Conservation (phyloP, 2,113 vertebrate genomes). For the Leptocoma aspasia region DNA sequence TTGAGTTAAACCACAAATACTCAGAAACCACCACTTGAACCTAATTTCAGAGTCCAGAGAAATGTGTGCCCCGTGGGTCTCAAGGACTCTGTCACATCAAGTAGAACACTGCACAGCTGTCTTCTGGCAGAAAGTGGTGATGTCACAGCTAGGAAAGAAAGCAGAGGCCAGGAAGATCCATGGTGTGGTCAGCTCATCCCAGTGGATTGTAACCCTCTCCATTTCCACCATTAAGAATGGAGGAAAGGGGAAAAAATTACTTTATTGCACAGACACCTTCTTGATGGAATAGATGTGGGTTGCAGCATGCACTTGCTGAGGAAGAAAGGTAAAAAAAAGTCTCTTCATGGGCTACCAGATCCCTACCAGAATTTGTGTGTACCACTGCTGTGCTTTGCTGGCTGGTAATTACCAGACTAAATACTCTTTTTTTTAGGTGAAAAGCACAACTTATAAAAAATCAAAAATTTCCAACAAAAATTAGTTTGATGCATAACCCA, state of each 20-base stretch:
- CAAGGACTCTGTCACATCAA: not conserved
- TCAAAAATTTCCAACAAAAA: not conserved
- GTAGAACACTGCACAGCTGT: not conserved
- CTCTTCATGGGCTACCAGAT: not conserved
- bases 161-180: not conserved
- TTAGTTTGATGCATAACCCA: not conserved
- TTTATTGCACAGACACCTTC: not conserved
- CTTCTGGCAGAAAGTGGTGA: not conserved
- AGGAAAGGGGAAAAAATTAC: not conserved
- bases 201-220: not conserved
- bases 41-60: not conserved
- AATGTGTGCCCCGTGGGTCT: fast-evolving
- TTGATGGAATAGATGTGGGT: too few relatives aligned
- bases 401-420: not conserved
- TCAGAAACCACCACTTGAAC: not conserved
- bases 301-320: not conserved
- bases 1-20: not conserved
- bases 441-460: not conserved
- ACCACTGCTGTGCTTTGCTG: not conserved
- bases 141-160: not conserved
- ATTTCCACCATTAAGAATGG: not conserved
- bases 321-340: not conserved
- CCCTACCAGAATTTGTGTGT: not conserved
- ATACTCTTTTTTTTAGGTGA: not conserved
- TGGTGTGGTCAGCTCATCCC: not conserved